Percentiles rank a stretch among this genome's conserved stretches.
These are phyloP conservation scores for Sebastes flavidus DNA, from an alignment of 2,797 vertebrate species.

Conservation along the genomic window DNA sequence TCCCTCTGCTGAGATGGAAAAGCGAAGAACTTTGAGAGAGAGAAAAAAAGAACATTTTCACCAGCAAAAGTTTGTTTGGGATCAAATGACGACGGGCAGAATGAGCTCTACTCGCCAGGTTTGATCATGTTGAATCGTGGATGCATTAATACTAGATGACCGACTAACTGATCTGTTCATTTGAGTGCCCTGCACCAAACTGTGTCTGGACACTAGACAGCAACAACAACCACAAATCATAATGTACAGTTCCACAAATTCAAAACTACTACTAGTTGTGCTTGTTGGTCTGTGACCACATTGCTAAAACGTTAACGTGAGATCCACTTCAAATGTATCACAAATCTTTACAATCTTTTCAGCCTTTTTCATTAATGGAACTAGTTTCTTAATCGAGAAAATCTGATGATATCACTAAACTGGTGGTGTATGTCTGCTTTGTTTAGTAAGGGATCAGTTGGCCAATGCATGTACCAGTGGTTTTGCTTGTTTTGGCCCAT, in stretches of 20 bases:
- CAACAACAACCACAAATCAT: background rate
- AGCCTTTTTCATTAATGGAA: background rate
- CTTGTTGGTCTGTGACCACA: constrained; percentile 4
- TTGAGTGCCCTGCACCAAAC: background rate
- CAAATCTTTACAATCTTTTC: background rate
- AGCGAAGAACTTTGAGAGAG: background rate
- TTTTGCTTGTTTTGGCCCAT: constrained; percentile 8
- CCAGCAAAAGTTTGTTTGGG: constrained; percentile 58
- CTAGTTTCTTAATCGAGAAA: background rate
- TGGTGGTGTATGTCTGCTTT: background rate
- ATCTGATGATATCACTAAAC: background rate
- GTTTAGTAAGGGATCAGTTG: background rate
- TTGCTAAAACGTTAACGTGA: background rate
- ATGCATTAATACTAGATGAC: constrained; percentile 5
- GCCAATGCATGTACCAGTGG: background rate
- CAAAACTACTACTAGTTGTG: background rate
- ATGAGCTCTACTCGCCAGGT: background rate
- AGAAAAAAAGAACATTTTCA: constrained; percentile 40
- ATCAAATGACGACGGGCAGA: background rate
- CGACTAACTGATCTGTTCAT: background rate
- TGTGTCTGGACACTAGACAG: background rate
- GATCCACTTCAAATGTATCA: background rate
- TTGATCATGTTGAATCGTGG: constrained; percentile 1
- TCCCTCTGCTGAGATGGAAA: constrained; percentile 14
- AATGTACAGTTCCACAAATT: background rate